These are phyloP conservation scores for Athripsodes cinereus DNA, from an alignment of 2,888 invertebrate genomes.

Conservation along the genomic window DNA sequence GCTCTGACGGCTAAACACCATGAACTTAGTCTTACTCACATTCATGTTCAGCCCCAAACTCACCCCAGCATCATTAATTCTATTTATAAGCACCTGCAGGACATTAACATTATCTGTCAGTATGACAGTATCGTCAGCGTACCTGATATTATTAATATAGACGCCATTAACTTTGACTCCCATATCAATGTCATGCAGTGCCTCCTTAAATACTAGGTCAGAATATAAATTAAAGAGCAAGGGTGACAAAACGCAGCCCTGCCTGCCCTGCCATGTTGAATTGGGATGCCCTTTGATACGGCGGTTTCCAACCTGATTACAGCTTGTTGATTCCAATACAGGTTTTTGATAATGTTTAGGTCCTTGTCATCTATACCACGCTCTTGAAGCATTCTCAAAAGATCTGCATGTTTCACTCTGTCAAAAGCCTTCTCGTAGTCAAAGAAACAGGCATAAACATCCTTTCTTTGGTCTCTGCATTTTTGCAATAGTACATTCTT, in stretches of 20 bases:
- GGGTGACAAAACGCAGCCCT: background rate
- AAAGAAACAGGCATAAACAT: background rate
- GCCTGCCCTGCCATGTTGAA: background rate
- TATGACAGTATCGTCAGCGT: background rate
- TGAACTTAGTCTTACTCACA: background rate
- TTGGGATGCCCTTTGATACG: background rate
- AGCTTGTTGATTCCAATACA: background rate
- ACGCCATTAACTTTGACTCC: conserved; percentile 1
- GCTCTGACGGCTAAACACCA: background rate
- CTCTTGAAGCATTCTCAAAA: background rate
- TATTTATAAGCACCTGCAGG: background rate
- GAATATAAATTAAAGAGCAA: background rate
- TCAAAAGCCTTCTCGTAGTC: conserved; percentile 2
- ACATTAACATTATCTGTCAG: background rate
- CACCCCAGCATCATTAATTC: background rate
- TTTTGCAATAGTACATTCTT: background rate
- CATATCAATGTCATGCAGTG: background rate
- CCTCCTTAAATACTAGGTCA: background rate
- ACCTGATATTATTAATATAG: background rate
- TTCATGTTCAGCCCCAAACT: background rate
- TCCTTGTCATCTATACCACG: background rate
- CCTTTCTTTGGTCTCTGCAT: background rate
- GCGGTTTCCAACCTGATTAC: background rate
- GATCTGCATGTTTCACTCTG: background rate
- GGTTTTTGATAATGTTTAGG: conserved; percentile 1